Base-by-base conservation (phyloP, 2,113 vertebrate genomes). In the Ochotona princeps region DNA sequence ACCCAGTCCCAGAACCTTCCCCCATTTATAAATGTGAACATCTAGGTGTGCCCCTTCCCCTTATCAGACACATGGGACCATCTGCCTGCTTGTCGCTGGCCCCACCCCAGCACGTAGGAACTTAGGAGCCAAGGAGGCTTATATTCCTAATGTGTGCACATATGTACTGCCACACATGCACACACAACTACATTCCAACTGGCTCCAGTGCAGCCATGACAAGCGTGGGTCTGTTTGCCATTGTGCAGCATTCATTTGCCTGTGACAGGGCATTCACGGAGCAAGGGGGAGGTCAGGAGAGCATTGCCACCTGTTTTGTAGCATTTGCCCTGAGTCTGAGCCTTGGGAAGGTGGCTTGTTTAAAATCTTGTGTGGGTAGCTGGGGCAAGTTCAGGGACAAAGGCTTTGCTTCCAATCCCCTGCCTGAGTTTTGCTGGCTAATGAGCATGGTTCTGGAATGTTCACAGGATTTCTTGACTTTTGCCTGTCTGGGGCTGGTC, bases 391-490 rank as follows among this genome's bases (percentile, higher is more conserved):
- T 87, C 90, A 92, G 94, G 63, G 88, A 97, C 96, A 97, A 92
- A 96, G 89, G 88, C 95, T 60, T 92, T 82, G 94, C 96, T 92
- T 95, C 94, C 60, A 20, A 91, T 90, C 96, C 97, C 96, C 97
- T 88, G 96, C 94, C 74, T 66, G 80, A 2, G 67, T 93, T 94
- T 96, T 96, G 75, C 93, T 96, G 60, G 70, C 96, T 96, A 95
- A 95, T 81, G 95, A 97, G 92, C 69, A 23, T 88, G 82, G 81
- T 83, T 97, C 95, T 96, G 93, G 95, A 94, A 92, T 90, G 94
- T 70, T 95, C 66, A 65, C 94, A 97, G 94, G 86, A 95, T 94
- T 97, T 97, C 96, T 96, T 97, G 96, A 92, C 97, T 94, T 97
- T 94, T 94, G 90, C 90, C 95, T 67, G 69, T 95, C 92, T 96